Evolutionary conservation across 2,113 vertebrate species (phyloP).

Genomic region (Steatornis caripensis): DNA sequence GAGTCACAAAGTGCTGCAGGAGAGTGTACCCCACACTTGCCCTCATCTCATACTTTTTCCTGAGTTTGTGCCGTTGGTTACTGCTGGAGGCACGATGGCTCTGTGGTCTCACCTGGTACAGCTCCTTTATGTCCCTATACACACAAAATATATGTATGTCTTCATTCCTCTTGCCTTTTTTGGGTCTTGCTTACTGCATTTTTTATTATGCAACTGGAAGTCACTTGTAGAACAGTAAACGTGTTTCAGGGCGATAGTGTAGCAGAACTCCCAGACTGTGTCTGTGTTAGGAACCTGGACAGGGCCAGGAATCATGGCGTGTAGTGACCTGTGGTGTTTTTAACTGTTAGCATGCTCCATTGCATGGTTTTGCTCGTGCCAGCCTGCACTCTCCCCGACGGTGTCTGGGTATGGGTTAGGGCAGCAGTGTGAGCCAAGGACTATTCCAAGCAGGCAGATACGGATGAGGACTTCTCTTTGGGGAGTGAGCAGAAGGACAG

Average conservation of each 20-base stretch:
- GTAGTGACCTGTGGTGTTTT: background rate
- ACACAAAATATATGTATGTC: background rate
- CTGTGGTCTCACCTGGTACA: background rate
- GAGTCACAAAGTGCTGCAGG: background rate
- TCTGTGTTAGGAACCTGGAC: background rate
- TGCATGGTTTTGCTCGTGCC: background rate
- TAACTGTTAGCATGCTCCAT: background rate
- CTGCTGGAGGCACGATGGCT: background rate
- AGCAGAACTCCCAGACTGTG: background rate
- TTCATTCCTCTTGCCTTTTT: background rate
- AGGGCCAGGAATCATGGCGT: background rate
- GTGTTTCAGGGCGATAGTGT: background rate
- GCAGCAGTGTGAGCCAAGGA: background rate
- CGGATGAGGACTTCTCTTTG: background rate
- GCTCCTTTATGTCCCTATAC: background rate
- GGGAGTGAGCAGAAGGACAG: constrained; percentile 20
- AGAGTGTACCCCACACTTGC: background rate
- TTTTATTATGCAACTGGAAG: background rate
- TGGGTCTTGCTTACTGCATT: background rate
- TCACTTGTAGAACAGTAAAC: background rate
- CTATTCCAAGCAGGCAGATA: background rate
- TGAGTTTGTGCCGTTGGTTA: background rate
- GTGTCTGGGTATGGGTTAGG: background rate
- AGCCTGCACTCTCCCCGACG: background rate
- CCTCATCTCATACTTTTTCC: background rate